phyloP scores from a whole-genome alignment of 2,113 vertebrate genomes.

The Strix uralensis region DNA sequence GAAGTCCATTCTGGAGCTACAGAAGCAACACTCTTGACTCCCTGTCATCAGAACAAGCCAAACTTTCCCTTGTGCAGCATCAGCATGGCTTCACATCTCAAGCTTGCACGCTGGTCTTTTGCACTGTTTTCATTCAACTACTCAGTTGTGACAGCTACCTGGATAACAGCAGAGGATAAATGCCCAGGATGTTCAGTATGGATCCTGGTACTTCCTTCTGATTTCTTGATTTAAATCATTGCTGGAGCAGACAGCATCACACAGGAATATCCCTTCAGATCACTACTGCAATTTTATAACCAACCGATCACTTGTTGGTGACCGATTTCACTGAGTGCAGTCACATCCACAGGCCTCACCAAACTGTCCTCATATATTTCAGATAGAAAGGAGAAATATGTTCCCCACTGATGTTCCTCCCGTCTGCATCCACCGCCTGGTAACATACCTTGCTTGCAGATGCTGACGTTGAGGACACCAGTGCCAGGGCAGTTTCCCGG shows the following conservation, averaged over 20 bases:
- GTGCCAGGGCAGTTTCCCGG: slow-evolving; percentile 86
- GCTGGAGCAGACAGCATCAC: not conserved
- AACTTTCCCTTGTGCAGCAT: not conserved
- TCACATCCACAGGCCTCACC: not conserved
- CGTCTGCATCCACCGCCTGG: not conserved
- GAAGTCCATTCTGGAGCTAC: not conserved
- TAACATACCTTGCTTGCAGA: slow-evolving; percentile 86
- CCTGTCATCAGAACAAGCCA: not conserved
- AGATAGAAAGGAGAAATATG: not conserved
- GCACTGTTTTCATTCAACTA: not conserved
- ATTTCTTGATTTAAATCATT: not conserved
- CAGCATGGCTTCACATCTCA: not conserved
- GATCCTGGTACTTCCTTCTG: not conserved
- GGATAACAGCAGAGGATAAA: not conserved
- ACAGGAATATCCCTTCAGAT: not conserved
- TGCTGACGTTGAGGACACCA: slow-evolving; percentile 88
- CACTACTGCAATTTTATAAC: not conserved
- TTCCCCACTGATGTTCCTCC: not conserved
- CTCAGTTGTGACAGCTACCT: not conserved
- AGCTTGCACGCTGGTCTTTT: not conserved
- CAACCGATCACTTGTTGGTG: not conserved
- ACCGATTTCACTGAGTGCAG: not conserved
- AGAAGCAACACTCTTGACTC: not conserved
- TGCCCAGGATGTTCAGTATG: not conserved
- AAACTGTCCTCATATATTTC: not conserved